phyloP scores from a whole-genome alignment of 2,888 invertebrate genomes.

The Hipparchia sbordonii region DNA sequence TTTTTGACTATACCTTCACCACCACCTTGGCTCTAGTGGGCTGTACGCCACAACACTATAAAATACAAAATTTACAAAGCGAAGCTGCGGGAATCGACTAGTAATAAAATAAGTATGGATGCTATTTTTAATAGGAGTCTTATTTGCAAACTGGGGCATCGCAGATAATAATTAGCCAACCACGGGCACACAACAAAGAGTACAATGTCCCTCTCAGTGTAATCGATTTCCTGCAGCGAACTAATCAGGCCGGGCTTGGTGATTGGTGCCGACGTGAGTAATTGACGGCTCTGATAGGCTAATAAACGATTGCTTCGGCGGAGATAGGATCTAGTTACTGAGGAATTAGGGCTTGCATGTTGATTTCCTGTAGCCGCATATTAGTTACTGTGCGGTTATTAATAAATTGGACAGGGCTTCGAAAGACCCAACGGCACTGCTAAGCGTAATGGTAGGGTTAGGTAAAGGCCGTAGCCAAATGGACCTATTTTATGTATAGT shows the following conservation, averaged over 20 bases:
- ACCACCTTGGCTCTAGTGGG: no score
- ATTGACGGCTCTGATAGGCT: slow-evolving; percentile 28
- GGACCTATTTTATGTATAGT: no score
- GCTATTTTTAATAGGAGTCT: neutral
- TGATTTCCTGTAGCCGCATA: neutral
- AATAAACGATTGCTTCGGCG: slow-evolving; percentile 26
- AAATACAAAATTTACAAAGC: no score
- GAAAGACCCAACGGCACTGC: no score
- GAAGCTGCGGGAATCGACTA: no score
- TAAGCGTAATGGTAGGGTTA: no score
- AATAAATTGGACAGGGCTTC: no score
- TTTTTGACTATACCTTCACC: no score
- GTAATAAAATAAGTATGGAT: no score
- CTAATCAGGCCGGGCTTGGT: slow-evolving; percentile 26
- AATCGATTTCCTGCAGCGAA: slow-evolving; percentile 25
- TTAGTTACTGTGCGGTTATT: neutral
- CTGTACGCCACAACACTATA: no score
- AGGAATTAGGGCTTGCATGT: slow-evolving; percentile 14
- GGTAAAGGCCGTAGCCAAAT: no score
- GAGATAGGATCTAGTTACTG: slow-evolving; percentile 24
- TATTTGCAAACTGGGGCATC: slow-evolving; percentile 14
- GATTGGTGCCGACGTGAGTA: slow-evolving; percentile 26
- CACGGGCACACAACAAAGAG: slow-evolving; percentile 12
- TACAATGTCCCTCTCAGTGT: slow-evolving; percentile 28
- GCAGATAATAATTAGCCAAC: slow-evolving; percentile 17